Evolutionary conservation across 2,888 invertebrate genomes (phyloP).

Genomic region (Pterostichus madidus): DNA sequence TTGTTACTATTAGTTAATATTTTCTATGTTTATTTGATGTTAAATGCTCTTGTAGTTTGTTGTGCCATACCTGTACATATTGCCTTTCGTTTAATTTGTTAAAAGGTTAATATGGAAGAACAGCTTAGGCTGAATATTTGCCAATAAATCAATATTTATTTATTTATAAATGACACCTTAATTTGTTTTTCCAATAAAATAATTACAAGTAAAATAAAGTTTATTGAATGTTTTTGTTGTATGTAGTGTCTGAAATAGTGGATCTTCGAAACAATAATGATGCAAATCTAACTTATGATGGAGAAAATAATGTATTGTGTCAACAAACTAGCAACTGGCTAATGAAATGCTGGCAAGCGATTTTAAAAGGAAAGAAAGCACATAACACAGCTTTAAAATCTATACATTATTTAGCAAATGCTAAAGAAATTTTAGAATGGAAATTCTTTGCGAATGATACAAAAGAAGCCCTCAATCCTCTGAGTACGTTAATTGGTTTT

Average conservation of each 20-base stretch:
- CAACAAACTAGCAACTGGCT: conserved; percentile 95
- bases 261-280: conserved; percentile 89
- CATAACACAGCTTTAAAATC: conserved; percentile 82
- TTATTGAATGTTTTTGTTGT: too few species aligned
- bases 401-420: conserved; percentile 82
- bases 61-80: too few species aligned
- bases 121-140: too few species aligned
- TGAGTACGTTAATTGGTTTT: conserved; percentile 76
- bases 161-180: too few species aligned
- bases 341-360: conserved; percentile 80
- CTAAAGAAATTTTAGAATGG: conserved; percentile 78
- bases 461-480: conserved; percentile 79
- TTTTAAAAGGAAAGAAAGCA: conserved; percentile 75
- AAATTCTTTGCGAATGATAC: conserved; percentile 78
- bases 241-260: conserved; percentile 85
- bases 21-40: too few species aligned
- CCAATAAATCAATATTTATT: too few species aligned
- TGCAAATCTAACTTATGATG: conserved; percentile 93
- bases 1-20: too few species aligned
- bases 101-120: too few species aligned
- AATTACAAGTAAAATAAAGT: too few species aligned
- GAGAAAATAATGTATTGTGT: conserved; percentile 94
- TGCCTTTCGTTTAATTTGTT: too few species aligned
- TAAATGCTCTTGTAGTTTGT: too few species aligned
- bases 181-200: too few species aligned